These are phyloP conservation scores for Apotomis capreana DNA, from an alignment of 2,888 invertebrate genomes.

Conservation along the genomic window DNA sequence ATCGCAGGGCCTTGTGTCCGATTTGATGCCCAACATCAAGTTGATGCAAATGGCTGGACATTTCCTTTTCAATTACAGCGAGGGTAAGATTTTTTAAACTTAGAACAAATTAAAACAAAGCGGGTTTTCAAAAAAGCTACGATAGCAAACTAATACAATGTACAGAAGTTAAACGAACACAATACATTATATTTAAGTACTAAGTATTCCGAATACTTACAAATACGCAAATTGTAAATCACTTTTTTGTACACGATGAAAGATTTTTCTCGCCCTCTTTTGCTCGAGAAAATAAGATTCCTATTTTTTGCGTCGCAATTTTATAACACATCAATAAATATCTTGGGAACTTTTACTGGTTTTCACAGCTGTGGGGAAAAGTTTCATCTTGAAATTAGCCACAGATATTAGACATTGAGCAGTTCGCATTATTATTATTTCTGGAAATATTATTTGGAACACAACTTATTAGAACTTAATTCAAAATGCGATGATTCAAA, in stretches of 20 bases:
- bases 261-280: conserved; percentile 1
- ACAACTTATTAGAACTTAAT: no score
- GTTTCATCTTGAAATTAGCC: not conserved
- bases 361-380: conserved; percentile 1
- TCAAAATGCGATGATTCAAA: no score
- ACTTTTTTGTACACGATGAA: not conserved
- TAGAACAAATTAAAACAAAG: not conserved
- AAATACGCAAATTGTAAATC: conserved; percentile 14
- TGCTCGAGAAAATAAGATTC: not conserved
- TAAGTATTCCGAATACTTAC: not conserved
- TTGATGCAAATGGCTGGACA: conserved; percentile 90
- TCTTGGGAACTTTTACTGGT: not conserved
- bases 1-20: conserved; percentile 89
- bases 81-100: conserved; percentile 69
- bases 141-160: not conserved
- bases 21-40: conserved; percentile 92
- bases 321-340: conserved; percentile 6
- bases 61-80: conserved; percentile 90
- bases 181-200: not conserved
- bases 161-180: not conserved
- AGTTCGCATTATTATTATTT: not conserved
- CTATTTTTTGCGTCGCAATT: conserved; percentile 3
- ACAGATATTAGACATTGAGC: not conserved
- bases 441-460: not conserved
- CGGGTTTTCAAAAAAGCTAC: not conserved